Evolutionary conservation across 2,888 invertebrate species (phyloP).

Genomic region (Lagria hirta): DNA sequence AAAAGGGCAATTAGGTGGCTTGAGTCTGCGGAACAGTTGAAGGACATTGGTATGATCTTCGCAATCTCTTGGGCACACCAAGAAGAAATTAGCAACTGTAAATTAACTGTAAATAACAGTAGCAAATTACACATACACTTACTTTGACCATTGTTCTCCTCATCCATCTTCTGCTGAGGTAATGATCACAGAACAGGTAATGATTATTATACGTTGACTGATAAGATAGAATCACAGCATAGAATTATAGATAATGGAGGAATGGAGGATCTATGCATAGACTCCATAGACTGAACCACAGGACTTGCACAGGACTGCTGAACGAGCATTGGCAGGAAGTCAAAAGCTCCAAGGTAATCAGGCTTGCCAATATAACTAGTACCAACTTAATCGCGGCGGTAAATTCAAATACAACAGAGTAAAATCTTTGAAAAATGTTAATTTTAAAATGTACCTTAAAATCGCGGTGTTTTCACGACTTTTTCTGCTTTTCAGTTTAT

Average conservation of each 20-base stretch:
- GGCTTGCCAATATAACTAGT: slow-evolving; percentile 9
- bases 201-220: no score
- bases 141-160: slow-evolving; percentile 9
- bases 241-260: no score
- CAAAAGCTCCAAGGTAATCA: slow-evolving; percentile 5
- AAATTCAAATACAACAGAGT: slow-evolving; percentile 10
- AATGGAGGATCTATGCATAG: no score
- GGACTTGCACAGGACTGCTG: no score
- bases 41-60: slow-evolving; percentile 5
- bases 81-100: slow-evolving; percentile 7
- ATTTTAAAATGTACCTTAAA: slow-evolving; percentile 9
- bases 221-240: no score
- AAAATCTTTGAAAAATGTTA: slow-evolving; percentile 7
- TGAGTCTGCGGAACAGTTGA: slow-evolving; percentile 6
- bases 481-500: slow-evolving; percentile 9
- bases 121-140: slow-evolving; percentile 12
- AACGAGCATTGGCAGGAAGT: no score
- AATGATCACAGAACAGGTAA: no score
- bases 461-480: slow-evolving; percentile 7
- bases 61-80: slow-evolving; percentile 10
- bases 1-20: slow-evolving; percentile 8
- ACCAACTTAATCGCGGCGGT: slow-evolving; percentile 10
- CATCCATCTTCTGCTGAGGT: slow-evolving; percentile 4
- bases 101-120: slow-evolving; percentile 14
- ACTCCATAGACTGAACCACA: no score